Evolutionary conservation across 2,888 invertebrate genomes (phyloP), one percentile per base, ranked within the genome.

Genomic region (Drosophila setosimentum): DNA sequence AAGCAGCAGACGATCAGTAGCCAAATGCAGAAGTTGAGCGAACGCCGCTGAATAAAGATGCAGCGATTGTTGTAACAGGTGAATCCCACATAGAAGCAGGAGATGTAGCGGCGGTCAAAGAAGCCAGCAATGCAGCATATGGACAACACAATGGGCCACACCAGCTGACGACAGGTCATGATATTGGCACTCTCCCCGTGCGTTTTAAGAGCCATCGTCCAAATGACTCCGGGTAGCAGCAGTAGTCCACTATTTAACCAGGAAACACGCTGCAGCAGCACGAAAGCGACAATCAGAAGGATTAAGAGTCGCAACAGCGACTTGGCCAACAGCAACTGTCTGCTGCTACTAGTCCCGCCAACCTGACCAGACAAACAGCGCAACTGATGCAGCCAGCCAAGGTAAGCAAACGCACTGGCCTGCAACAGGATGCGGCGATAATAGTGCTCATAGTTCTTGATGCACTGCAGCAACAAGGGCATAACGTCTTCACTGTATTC

Each of bases 381-480:
- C 54, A 96, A 93, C 84, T 94, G 94, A 54, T 94, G 89, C 76
- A 96, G 95, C 96, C 97, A 97, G 7, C 95, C 95, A 49, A 96
- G 67, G 92, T 96, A 96, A 11, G 96, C 95, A 32, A 95, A 81
- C 0, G 96, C 94, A 42, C 96, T 94, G 82, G 95, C 94, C 51
- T 94, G 83, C 69, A 96, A 94, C 80, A 97, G 94, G 0, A 96
- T 94, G 61, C 93, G 94, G 88, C 97, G 96, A 91, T 97, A 97
- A 92, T 98, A 98, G 72, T 95, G 95, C 81, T 97, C 96, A 89
- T 97, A 98, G 92, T 97, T 98, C 49, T 94, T 94, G n/a, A 98
- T 94, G 21, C 97, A 97, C 66, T 95, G 93, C 64, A 97, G 93
- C 73, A 96, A 95, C 24, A 95, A 91, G 16, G 94, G 82, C 80